Percentiles rank a stretch among this genome's conserved stretches.
Conservation (phyloP, 2,113 vertebrate genomes). For the Dicaeum eximium region DNA sequence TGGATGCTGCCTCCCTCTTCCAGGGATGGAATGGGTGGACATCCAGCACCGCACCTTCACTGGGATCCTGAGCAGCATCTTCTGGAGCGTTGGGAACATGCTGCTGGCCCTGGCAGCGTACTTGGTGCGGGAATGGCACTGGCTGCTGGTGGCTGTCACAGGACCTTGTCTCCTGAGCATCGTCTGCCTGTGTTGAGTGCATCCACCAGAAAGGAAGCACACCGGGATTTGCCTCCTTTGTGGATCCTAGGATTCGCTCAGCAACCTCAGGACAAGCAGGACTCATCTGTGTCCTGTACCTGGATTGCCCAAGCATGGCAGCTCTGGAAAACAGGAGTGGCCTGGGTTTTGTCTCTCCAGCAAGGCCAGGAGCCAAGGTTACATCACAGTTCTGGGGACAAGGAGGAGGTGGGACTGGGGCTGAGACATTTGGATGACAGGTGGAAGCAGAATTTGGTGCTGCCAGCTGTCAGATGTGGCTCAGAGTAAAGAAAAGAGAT, state of each 20-base stretch:
- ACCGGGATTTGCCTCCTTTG: neutral
- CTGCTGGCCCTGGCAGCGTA: slow-evolving; percentile 78
- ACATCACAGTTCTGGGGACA: neutral
- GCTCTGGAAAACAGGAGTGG: neutral
- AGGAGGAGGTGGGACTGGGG: neutral
- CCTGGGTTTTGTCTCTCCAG: neutral
- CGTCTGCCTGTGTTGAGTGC: slow-evolving; percentile 79
- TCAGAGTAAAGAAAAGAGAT: neutral
- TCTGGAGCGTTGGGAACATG: slow-evolving; percentile 81
- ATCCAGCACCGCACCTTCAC: slow-evolving; percentile 76
- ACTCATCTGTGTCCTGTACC: fast-evolving
- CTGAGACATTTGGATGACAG: neutral
- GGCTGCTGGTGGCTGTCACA: slow-evolving; percentile 77
- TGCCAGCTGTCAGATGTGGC: neutral
- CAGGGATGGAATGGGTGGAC: slow-evolving; percentile 83
- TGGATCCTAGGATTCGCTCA: neutral
- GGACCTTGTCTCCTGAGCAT: slow-evolving; percentile 76
- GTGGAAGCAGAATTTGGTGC: neutral
- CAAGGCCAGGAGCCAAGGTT: neutral
- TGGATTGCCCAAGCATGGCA: neutral
- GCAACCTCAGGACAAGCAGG: neutral
- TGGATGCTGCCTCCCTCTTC: neutral
- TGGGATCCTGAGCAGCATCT: slow-evolving; percentile 72
- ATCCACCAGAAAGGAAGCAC: fast-evolving
- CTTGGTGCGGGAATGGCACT: slow-evolving; percentile 81